A percentile compares a stretch with the other conserved stretches of the same genome.
phyloP scores from a whole-genome alignment of 2,113 vertebrate species.

The Pseudopodoces humilis region DNA sequence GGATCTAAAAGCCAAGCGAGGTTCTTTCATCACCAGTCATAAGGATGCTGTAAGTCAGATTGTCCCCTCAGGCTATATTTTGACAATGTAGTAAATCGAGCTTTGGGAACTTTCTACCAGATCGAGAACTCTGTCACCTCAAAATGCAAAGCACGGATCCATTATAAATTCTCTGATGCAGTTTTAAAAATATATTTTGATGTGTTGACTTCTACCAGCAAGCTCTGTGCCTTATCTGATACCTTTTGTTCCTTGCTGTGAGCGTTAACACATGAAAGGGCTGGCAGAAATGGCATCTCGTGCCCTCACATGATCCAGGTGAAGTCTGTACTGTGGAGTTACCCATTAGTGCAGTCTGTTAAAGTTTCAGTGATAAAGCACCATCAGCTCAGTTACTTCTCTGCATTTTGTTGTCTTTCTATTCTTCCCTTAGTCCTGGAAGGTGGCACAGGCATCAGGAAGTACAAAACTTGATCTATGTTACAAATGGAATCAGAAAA shows the following conservation, averaged over 20 bases:
- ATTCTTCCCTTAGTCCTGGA: not conserved
- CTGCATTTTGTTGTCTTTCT: not conserved
- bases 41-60: constrained; percentile 61
- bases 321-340: not conserved
- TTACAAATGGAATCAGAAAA: not conserved
- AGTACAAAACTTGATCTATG: not conserved
- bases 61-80: constrained; percentile 58
- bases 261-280: not conserved
- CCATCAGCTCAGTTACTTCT: not conserved
- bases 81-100: constrained; percentile 54
- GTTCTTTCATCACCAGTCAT: constrained; percentile 62
- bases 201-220: constrained; percentile 28
- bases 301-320: not conserved
- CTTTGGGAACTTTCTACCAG: constrained; percentile 54
- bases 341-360: not conserved
- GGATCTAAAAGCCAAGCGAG: constrained; percentile 51
- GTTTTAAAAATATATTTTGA: constrained; percentile 20
- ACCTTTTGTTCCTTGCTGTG: constrained; percentile 5
- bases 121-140: constrained; percentile 61
- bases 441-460: not conserved
- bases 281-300: not conserved
- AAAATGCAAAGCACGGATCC: constrained; percentile 5
- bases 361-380: not conserved
- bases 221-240: constrained; percentile 2
- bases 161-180: constrained; percentile 41